These are phyloP conservation scores for Cyrtorhinus lividipennis DNA, from an alignment of 1,140 invertebrate species.

Conservation along the genomic window DNA sequence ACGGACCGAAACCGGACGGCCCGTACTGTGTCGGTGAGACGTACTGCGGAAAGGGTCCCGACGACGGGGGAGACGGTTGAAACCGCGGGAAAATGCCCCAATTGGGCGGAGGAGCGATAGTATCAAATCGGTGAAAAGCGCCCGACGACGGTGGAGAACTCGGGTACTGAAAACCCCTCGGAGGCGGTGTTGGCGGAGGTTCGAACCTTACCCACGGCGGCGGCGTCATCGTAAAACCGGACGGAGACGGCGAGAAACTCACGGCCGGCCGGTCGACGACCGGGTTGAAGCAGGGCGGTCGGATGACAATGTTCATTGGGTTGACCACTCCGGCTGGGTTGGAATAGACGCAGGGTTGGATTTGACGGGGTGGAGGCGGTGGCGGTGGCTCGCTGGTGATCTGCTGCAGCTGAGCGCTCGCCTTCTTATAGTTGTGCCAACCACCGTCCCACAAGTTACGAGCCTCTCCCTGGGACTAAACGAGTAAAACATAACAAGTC, in stretches of 20 bases:
- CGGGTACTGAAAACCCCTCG: background rate
- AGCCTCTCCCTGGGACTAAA: background rate
- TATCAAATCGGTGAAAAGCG: background rate
- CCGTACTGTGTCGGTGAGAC: background rate
- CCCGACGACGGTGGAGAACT: background rate
- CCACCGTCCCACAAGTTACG: constrained; percentile 2
- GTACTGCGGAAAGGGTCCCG: background rate
- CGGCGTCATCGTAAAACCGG: background rate
- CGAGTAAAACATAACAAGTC: too few relatives aligned
- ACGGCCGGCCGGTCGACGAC: background rate
- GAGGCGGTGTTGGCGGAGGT: background rate
- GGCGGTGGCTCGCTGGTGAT: background rate
- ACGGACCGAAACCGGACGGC: background rate
- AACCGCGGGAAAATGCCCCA: background rate
- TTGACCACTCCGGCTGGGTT: background rate
- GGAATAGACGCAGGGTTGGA: background rate
- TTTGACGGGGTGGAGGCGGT: background rate
- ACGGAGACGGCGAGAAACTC: background rate
- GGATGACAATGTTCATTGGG: background rate
- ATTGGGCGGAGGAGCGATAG: background rate
- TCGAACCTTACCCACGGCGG: background rate
- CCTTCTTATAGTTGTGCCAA: constrained; percentile 11
- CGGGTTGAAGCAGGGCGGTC: background rate
- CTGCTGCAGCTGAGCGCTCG: background rate
- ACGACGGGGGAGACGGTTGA: background rate